Base-by-base conservation (phyloP, 2,113 vertebrate genomes). In the Desmodus rotundus region DNA sequence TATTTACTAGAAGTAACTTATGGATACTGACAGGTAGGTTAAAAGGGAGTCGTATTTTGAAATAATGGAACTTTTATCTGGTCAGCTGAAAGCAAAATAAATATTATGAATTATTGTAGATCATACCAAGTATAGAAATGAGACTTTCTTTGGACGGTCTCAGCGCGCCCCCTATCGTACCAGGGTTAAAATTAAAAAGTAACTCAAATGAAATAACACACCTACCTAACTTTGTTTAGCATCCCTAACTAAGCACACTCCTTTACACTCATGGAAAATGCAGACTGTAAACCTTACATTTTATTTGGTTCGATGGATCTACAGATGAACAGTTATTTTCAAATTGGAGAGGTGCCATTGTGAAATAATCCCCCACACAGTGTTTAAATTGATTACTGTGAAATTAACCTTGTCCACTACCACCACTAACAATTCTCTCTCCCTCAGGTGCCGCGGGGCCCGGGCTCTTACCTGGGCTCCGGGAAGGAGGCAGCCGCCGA, bases 391-490 rank as follows among this genome's bases (percentile, higher is more conserved):
- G 61, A 31, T 26, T 20, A 22, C 36, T 65, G 5, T 9, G 22
- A 91, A 93, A 72, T 2, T 31, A 33, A 47, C 3, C 12, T 9
- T 58, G 54, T 68, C 81, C 72, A 63, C 22, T 43, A 2, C 20
- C 26, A 2, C 65, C 41, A 19, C 17, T 19, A 47, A 70, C 26
- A 56, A 8, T 22, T 58, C 89, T 31, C 4, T 52, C 47, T 20
- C 24, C 41, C 24, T 38, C 93, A 45, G 58, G 89, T 26, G 52
- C 36, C 24, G 4, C 33, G 2, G 33, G 8, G 14, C 63, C 4
- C 54, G 0, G 28, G 47, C 56, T 73, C 97, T 85, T 95, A 98
- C 97, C 96, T 97, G 96, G 8, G 95, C 98, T 90, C 92, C 0
- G 0, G 54, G 85, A 47, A 95, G 93, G 45, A 97, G 36, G 31